Conservation (phyloP, 1,140 invertebrate genomes). For the Drosophila bocqueti region DNA sequence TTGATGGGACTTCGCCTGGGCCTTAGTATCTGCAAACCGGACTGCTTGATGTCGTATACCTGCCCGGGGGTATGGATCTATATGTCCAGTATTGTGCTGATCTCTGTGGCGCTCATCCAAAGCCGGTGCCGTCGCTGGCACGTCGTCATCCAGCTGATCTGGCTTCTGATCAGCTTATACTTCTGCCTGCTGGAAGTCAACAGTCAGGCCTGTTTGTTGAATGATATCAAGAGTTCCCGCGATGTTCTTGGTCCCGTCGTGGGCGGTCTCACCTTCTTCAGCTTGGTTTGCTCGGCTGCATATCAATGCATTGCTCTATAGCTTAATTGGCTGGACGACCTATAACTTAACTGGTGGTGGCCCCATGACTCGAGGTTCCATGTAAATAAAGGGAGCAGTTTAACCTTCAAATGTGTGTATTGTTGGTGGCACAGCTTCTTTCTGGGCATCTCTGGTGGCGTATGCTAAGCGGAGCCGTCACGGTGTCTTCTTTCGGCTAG, state of each 20-base stretch:
- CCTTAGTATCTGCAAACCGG: neutral
- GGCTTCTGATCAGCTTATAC: neutral
- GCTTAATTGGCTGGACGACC: no score
- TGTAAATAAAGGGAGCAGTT: neutral
- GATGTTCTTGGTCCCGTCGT: no score
- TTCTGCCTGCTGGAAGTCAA: neutral
- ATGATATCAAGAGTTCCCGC: no score
- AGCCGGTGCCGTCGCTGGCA: neutral
- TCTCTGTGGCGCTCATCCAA: fast-evolving
- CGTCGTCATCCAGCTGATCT: neutral
- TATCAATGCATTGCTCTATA: no score
- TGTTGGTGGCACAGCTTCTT: neutral
- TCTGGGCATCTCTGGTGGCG: neutral
- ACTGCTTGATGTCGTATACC: neutral
- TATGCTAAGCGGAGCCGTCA: constrained; percentile 12
- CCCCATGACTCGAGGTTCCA: no score
- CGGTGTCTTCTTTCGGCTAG: constrained; percentile 33
- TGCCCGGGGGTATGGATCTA: neutral
- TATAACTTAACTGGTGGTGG: no score
- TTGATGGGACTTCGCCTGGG: neutral
- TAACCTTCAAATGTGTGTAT: neutral
- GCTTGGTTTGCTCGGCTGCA: no score
- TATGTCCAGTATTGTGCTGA: fast-evolving
- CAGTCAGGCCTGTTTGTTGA: neutral
- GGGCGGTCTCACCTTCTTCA: fast-evolving